Evolutionary conservation across 2,888 invertebrate species (phyloP).

Genomic region (Dastarcus helophoroides): DNA sequence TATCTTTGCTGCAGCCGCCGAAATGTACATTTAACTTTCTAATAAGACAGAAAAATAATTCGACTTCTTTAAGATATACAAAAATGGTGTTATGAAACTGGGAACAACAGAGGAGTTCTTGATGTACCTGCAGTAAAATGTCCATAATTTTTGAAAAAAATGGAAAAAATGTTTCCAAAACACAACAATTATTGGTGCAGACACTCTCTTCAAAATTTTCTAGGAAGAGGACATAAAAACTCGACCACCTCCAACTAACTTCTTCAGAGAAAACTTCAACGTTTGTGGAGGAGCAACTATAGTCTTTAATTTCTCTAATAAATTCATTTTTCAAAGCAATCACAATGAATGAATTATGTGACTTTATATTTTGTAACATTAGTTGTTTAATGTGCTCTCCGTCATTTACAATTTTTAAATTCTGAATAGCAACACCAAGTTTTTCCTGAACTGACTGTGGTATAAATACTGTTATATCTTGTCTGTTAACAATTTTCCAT

Average conservation of each 20-base stretch:
- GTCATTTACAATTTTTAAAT: slow-evolving; percentile 3
- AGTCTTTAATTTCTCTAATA: slow-evolving; percentile 3
- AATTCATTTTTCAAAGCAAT: slow-evolving; percentile 4
- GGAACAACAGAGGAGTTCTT: neutral
- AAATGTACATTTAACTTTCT: slow-evolving; percentile 16
- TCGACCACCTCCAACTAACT: slow-evolving; percentile 4
- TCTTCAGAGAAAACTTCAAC: slow-evolving; percentile 6
- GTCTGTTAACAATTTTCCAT: slow-evolving; percentile 4
- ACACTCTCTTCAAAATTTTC: slow-evolving; percentile 6
- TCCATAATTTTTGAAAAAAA: slow-evolving; percentile 9
- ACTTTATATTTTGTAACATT: slow-evolving; percentile 4
- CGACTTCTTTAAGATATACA: slow-evolving; percentile 9
- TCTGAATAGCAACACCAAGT: slow-evolving; percentile 6
- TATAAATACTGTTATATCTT: neutral
- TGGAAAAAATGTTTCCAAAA: slow-evolving; percentile 3
- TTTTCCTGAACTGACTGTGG: slow-evolving; percentile 4
- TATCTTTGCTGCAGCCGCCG: slow-evolving; percentile 10
- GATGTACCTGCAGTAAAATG: slow-evolving; percentile 6
- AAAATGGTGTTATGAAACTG: slow-evolving; percentile 3
- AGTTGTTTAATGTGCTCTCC: slow-evolving; percentile 6
- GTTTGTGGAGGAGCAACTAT: slow-evolving; percentile 6
- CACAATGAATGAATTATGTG: slow-evolving; percentile 6
- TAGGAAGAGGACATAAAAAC: slow-evolving; percentile 5
- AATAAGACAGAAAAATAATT: slow-evolving; percentile 13
- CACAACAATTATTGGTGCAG: neutral